Evolutionary conservation across 2,797 vertebrate genomes (phyloP), one percentile per base, ranked within the genome.

Genomic region (Cyclopterus lumpus): DNA sequence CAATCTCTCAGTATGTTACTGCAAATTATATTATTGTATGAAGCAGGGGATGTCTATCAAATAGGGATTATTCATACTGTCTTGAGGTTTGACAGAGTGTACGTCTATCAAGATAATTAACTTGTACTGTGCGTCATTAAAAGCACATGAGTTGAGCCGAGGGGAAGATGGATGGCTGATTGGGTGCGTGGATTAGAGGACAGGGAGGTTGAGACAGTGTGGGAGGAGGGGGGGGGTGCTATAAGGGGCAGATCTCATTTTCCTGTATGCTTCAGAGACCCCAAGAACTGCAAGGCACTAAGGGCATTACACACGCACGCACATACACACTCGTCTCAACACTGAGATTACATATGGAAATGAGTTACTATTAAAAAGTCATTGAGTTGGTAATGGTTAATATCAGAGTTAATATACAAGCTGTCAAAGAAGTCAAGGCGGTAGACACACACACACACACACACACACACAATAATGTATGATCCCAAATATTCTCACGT

Each of bases 311-410:
- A n/a, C 53, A 18, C 20, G 8, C 30, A 18, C 16, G 22, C 5
- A 32, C 67, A 16, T 20, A 61, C 36, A 55, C 70, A 79, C 53
- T 64, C 12, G 8, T 32, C 55, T 79, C 61, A 71, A 77, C 66
- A 68, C 34, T 81, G 64, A 87, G 67, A 88, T 88, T 89, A 85
- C 77, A 78, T 82, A 92, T 90, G 90, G 80, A 92, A 92, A 94
- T 91, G 57, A 90, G 80, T 36, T 80, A 53, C 65, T 80, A 92
- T 92, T 92, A 92, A 90, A 91, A 86, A 89, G 79, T 84, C 81
- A 91, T 77, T 88, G 86, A 92, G 85, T 84, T 90, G 86, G 86
- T 91, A 86, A 92, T 90, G 79, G 84, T 91, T 92, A 86, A 91
- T 89, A 92, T 89, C 83, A 85, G n/a, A n/a, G n/a, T n/a, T n/a